Evolutionary conservation across 1,140 invertebrate species (phyloP).

Genomic region (Papilio glaucus): DNA sequence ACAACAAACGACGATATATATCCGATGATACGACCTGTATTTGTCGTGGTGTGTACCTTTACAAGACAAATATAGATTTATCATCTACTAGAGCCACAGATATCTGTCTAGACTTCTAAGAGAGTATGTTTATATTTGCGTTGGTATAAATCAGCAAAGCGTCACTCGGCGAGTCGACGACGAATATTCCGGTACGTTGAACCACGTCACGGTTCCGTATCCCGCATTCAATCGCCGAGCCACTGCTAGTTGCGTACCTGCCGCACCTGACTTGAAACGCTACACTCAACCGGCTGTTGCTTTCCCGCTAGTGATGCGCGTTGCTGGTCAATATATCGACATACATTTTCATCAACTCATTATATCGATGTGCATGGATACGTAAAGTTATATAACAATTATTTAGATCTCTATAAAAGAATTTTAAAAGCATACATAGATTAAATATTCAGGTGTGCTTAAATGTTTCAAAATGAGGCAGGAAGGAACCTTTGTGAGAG

Average conservation of each 20-base stretch:
- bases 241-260: neutral
- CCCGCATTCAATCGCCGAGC: slow-evolving; percentile 21
- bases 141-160: neutral
- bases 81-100: neutral
- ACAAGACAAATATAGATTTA: neutral
- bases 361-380: neutral
- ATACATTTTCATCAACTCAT: too few relatives aligned
- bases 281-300: slow-evolving; percentile 26
- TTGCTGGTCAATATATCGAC: neutral
- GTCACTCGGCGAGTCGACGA: neutral
- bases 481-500: too few relatives aligned
- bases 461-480: too few relatives aligned
- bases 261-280: neutral
- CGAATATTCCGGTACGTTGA: slow-evolving; percentile 15
- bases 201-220: neutral
- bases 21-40: too few relatives aligned
- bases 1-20: too few relatives aligned
- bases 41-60: too few relatives aligned
- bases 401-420: too few relatives aligned
- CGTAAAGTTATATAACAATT: too few relatives aligned
- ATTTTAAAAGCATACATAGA: too few relatives aligned
- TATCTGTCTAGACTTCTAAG: neutral
- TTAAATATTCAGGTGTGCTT: too few relatives aligned
- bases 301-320: slow-evolving; percentile 12
- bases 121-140: too few relatives aligned